phyloP scores from a whole-genome alignment of 2,797 vertebrate genomes.

The Neosilurus hyrtlii region DNA sequence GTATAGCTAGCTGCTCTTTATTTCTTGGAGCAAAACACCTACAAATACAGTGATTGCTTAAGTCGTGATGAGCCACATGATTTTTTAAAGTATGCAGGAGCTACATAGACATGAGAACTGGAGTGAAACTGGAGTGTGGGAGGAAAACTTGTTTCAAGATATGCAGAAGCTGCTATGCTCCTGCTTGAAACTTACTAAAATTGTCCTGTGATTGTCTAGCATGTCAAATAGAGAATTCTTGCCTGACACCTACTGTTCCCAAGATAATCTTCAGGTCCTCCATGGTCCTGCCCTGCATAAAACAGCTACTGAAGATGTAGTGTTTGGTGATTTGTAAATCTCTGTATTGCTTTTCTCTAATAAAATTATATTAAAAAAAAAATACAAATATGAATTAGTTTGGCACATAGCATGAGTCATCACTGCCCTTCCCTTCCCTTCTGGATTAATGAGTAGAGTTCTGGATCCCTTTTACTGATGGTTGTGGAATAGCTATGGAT shows the following conservation, averaged over 20 bases:
- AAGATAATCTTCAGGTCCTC: not conserved
- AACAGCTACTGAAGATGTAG: not conserved
- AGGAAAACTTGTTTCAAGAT: not conserved
- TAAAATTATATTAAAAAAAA: not conserved
- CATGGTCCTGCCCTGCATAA: not conserved
- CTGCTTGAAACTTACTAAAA: not conserved
- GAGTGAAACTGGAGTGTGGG: not conserved
- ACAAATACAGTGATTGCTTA: not conserved
- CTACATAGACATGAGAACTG: not conserved
- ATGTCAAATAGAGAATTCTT: not conserved
- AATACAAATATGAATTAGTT: slow-evolving; percentile 1
- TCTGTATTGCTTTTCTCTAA: not conserved
- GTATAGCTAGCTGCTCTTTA: not conserved
- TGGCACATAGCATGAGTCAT: not conserved
- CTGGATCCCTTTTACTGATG: slow-evolving; percentile 2
- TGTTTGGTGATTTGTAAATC: not conserved
- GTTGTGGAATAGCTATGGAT: not conserved
- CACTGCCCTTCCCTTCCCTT: not conserved
- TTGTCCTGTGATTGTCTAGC: not conserved
- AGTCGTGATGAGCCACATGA: not conserved
- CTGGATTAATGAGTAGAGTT: not conserved
- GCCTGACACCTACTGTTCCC: not conserved
- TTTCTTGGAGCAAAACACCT: not conserved
- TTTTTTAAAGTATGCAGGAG: not conserved
- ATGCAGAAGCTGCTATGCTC: too few species aligned